phyloP scores from a whole-genome alignment of 1,140 invertebrate species.

The Glossosoma conforme region DNA sequence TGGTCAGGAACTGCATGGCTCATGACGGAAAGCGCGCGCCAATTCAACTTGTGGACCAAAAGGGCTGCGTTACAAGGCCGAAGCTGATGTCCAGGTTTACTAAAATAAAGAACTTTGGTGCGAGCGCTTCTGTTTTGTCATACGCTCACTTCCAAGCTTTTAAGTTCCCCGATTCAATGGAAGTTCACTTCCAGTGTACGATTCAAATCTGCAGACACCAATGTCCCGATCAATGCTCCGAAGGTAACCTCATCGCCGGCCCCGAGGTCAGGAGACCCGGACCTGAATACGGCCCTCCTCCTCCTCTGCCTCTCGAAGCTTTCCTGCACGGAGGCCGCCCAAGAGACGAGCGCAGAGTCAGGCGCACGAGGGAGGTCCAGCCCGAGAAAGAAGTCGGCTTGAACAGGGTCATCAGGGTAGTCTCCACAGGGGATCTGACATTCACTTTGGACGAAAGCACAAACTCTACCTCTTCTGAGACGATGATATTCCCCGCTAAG shows the following conservation, averaged over 20 bases:
- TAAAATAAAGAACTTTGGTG: slow-evolving; percentile 93
- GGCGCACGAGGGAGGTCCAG: slow-evolving; percentile 57
- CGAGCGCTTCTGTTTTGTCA: slow-evolving; percentile 83
- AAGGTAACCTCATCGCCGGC: slow-evolving; percentile 47
- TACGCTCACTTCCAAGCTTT: slow-evolving; percentile 94
- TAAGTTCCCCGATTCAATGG: slow-evolving; percentile 95
- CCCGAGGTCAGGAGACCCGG: slow-evolving; percentile 52
- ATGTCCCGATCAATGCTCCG: slow-evolving; percentile 85
- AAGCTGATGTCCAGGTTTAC: slow-evolving; percentile 92
- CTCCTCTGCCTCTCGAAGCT: slow-evolving; percentile 57
- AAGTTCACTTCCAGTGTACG: slow-evolving; percentile 93
- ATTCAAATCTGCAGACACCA: slow-evolving; percentile 92
- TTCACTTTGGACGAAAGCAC: slow-evolving; percentile 65
- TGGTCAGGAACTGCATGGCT: slow-evolving; percentile 90
- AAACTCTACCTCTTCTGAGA: slow-evolving; percentile 51
- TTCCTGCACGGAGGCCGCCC: slow-evolving; percentile 59
- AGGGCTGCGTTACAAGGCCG: slow-evolving; percentile 84
- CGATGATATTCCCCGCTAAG: slow-evolving; percentile 63
- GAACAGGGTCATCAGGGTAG: slow-evolving; percentile 77
- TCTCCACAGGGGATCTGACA: slow-evolving; percentile 79
- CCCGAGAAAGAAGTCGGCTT: slow-evolving; percentile 76
- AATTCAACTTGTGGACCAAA: slow-evolving; percentile 91
- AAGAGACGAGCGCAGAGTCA: slow-evolving; percentile 68
- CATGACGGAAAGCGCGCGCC: slow-evolving; percentile 91
- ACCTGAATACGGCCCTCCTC: slow-evolving; percentile 64